These are phyloP conservation scores for Euclidia mi DNA, from an alignment of 2,888 invertebrate species.

Conservation along the genomic window DNA sequence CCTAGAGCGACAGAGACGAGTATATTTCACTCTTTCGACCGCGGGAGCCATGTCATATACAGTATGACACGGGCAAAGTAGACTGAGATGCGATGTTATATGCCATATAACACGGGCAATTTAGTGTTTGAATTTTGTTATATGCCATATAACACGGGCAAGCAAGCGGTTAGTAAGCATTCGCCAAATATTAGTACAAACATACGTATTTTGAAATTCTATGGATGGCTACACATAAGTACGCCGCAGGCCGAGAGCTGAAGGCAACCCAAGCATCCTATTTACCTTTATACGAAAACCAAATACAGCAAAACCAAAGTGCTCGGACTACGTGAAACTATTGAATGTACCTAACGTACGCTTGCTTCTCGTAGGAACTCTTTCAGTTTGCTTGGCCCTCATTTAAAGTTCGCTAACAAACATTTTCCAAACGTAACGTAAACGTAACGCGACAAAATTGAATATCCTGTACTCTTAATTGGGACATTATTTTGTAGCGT, in stretches of 20 bases:
- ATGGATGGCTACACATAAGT: slow-evolving; percentile 30
- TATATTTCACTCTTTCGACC: too few relatives aligned
- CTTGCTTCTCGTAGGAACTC: slow-evolving; percentile 7
- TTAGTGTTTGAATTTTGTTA: too few relatives aligned
- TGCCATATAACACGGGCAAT: too few relatives aligned
- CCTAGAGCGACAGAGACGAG: too few relatives aligned
- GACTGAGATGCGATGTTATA: too few relatives aligned
- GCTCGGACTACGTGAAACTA: slow-evolving; percentile 15
- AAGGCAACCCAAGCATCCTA: slow-evolving; percentile 12
- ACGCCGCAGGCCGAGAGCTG: slow-evolving; percentile 20
- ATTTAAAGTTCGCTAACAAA: slow-evolving; percentile 22
- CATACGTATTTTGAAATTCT: slow-evolving; percentile 23
- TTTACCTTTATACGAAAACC: slow-evolving; percentile 21
- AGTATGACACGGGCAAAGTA: too few relatives aligned
- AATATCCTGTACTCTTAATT: slow-evolving; percentile 41
- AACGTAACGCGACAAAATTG: slow-evolving; percentile 31
- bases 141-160: too few relatives aligned
- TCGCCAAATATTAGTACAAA: slow-evolving; percentile 22
- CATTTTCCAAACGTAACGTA: slow-evolving; percentile 23
- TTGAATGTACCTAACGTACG: slow-evolving; percentile 9
- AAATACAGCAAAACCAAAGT: slow-evolving; percentile 22
- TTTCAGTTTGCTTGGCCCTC: slow-evolving; percentile 9
- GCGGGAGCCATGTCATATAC: too few relatives aligned
- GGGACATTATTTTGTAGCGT: slow-evolving; percentile 31
- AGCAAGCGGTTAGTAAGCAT: too few relatives aligned